phyloP scores from a whole-genome alignment of 2,888 invertebrate species.

The Diaprepes abbreviatus region DNA sequence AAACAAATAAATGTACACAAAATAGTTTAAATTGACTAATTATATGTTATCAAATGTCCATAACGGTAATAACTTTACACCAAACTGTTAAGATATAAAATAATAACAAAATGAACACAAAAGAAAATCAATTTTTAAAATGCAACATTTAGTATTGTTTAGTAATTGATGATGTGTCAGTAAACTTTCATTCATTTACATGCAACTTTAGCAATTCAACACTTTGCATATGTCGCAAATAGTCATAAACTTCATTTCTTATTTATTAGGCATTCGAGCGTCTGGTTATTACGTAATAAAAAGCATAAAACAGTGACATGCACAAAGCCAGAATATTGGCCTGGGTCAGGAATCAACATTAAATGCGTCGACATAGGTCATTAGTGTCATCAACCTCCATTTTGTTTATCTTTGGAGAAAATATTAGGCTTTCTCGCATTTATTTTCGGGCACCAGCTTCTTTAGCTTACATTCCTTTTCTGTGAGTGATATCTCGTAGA shows the following conservation, averaged over 20 bases:
- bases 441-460: no score
- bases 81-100: neutral
- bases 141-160: neutral
- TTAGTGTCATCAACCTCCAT: constrained; percentile 6
- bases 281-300: constrained; percentile 21
- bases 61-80: neutral
- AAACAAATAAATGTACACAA: no score
- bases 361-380: neutral
- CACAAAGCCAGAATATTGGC: constrained; percentile 6
- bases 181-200: neutral
- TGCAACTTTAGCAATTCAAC: constrained; percentile 6
- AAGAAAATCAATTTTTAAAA: neutral
- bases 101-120: neutral
- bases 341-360: constrained; percentile 1
- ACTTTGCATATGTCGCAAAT: constrained; percentile 21
- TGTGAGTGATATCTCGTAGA: no score
- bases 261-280: constrained; percentile 6
- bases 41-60: neutral
- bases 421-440: neutral
- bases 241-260: constrained; percentile 18
- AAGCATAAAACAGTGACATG: constrained; percentile 13
- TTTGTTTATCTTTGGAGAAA: neutral
- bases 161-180: constrained; percentile 11
- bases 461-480: no score
- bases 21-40: no score